phyloP scores from a whole-genome alignment of 2,797 vertebrate genomes.

The Catamblyrhynchus diadema region DNA sequence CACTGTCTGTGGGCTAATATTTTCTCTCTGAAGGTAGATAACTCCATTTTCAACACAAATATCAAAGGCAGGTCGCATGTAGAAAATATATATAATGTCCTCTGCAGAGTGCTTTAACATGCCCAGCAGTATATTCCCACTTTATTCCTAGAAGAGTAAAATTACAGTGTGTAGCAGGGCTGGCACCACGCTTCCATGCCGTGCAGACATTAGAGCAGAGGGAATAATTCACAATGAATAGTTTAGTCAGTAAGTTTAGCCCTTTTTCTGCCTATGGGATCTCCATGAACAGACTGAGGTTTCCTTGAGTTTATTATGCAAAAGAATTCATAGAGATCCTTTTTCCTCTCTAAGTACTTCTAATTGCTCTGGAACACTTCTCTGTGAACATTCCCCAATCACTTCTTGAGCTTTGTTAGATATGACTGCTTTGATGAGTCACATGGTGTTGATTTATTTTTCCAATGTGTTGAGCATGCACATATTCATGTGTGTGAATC shows the following conservation, averaged over 20 bases:
- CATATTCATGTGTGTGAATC: background rate
- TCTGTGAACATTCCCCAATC: conserved; percentile 16
- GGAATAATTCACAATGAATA: conserved; percentile 58
- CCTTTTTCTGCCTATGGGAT: conserved; percentile 41
- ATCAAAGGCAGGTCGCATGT: conserved; percentile 37
- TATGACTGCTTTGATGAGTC: conserved; percentile 44
- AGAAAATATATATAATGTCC: conserved; percentile 47
- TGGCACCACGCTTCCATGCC: conserved; percentile 45
- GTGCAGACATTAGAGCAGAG: conserved; percentile 52
- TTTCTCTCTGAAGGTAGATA: conserved; percentile 29
- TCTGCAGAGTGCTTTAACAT: conserved; percentile 48
- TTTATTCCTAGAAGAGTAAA: conserved; percentile 57
- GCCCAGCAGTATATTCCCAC: conserved; percentile 39
- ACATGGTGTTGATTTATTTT: conserved; percentile 57
- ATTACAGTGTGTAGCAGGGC: conserved; percentile 42
- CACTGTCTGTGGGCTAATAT: background rate
- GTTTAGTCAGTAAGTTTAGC: conserved; percentile 56
- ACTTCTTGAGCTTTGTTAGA: conserved; percentile 33
- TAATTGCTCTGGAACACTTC: conserved; percentile 45
- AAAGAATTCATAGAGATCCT: conserved; percentile 41
- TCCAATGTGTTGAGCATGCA: background rate
- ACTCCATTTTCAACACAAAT: conserved; percentile 22
- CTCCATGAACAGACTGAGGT: conserved; percentile 41
- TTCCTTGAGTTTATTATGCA: conserved; percentile 49
- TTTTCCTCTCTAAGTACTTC: conserved; percentile 47